A percentile compares a stretch with the other conserved stretches of the same genome.
Conservation (phyloP, 2,888 invertebrate genomes). For the Masnerella sp. region DNA sequence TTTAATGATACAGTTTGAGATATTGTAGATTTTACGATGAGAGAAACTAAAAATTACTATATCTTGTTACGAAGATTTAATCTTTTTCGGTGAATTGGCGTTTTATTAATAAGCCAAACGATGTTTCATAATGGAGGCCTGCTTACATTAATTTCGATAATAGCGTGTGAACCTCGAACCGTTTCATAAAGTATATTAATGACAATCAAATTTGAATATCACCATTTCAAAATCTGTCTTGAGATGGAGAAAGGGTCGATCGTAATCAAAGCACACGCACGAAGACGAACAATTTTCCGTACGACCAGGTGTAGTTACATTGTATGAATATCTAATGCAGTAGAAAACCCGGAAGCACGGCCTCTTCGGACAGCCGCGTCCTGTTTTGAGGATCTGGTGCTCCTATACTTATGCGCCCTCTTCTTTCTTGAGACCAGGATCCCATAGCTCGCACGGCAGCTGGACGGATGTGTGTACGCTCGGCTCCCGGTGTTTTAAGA, state of each 20-base stretch:
- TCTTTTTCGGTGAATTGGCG: too few relatives aligned
- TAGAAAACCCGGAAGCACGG: constrained; percentile 74
- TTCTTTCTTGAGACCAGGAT: constrained; percentile 29
- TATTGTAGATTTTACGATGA: too few relatives aligned
- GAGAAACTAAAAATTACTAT: too few relatives aligned
- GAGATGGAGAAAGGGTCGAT: constrained; percentile 12
- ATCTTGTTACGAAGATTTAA: too few relatives aligned
- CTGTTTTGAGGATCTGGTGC: constrained; percentile 72
- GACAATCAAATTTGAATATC: constrained; percentile 23
- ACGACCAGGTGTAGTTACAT: constrained; percentile 69
- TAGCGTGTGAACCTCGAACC: constrained; percentile 18
- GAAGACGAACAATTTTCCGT: constrained; percentile 51
- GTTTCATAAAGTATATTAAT: constrained; percentile 9
- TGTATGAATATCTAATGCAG: constrained; percentile 68
- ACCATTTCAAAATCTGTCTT: constrained; percentile 3
- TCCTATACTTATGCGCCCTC: constrained; percentile 56
- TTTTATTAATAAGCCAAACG: too few relatives aligned
- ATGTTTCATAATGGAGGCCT: too few relatives aligned
- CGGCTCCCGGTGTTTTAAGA: constrained; percentile 66
- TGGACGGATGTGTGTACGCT: constrained; percentile 54
- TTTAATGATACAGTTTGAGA: too few relatives aligned
- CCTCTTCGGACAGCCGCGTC: constrained; percentile 71
- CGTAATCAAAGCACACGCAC: constrained; percentile 51
- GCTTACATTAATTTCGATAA: background rate
- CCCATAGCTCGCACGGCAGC: constrained; percentile 40